Evolutionary conservation across 2,797 vertebrate species (phyloP).

Genomic region (Smutsia temminckii): DNA sequence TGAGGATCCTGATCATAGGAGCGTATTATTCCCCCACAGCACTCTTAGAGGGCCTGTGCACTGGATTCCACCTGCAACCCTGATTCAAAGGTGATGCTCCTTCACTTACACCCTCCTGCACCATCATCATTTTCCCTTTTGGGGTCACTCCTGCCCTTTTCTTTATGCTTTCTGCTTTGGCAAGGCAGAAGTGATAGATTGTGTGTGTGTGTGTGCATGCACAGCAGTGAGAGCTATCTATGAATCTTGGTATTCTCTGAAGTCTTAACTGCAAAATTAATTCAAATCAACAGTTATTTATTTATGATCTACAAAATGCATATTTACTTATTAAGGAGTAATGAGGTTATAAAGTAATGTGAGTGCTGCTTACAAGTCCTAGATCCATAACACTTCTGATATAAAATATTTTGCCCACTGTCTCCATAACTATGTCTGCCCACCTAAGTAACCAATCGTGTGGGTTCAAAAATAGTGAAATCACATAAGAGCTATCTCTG

Average conservation of each 20-base stretch:
- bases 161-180: background rate
- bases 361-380: background rate
- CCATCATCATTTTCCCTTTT: background rate
- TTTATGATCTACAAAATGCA: slow-evolving; percentile 7
- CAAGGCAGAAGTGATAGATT: background rate
- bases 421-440: background rate
- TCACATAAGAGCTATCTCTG: background rate
- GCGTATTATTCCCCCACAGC: too few relatives aligned
- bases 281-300: slow-evolving; percentile 41
- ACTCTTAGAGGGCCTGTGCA: background rate
- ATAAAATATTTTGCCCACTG: background rate
- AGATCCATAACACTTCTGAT: background rate
- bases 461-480: background rate
- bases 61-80: background rate
- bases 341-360: slow-evolving; percentile 16
- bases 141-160: background rate
- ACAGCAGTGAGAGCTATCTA: background rate
- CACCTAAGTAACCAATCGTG: background rate
- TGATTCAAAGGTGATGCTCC: background rate
- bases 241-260: slow-evolving; percentile 29
- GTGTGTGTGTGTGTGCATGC: too few relatives aligned
- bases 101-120: background rate
- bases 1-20: too few relatives aligned
- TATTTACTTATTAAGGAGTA: slow-evolving; percentile 36
- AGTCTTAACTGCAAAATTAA: slow-evolving; percentile 34